phyloP scores from a whole-genome alignment of 1,140 invertebrate genomes.

The Eriocheir sinensis region DNA sequence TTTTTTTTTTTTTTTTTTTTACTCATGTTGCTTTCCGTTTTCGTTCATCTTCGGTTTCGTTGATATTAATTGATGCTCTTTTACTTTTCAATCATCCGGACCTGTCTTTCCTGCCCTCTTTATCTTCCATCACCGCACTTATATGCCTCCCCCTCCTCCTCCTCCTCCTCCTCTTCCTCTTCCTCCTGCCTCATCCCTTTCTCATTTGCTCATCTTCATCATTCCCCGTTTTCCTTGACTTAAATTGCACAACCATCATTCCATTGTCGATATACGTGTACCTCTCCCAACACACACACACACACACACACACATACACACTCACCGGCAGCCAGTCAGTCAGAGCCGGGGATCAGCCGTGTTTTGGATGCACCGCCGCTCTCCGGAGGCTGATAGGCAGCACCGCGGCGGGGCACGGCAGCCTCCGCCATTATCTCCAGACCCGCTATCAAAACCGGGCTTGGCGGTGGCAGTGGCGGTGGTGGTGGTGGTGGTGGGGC shows the following conservation, averaged over 20 bases:
- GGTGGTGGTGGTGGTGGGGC: neutral
- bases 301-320: slow-evolving; percentile 6
- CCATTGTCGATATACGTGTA: too few relatives aligned
- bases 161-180: neutral
- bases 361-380: slow-evolving; percentile 6
- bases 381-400: neutral
- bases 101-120: neutral
- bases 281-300: slow-evolving; percentile 23
- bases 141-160: neutral
- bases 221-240: neutral
- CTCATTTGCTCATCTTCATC: neutral
- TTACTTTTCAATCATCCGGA: neutral
- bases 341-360: neutral
- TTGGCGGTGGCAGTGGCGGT: neutral
- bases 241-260: too few relatives aligned
- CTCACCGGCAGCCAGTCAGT: neutral
- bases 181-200: neutral
- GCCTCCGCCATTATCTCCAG: neutral
- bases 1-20: neutral
- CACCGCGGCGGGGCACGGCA: neutral
- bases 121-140: neutral
- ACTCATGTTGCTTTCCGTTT: neutral
- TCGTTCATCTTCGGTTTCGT: too few relatives aligned
- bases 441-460: neutral
- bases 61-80: neutral